A percentile compares a stretch with the other conserved stretches of the same genome.
Evolutionary conservation across 2,888 invertebrate genomes (phyloP).

Genomic region (Oligia strigilis): DNA sequence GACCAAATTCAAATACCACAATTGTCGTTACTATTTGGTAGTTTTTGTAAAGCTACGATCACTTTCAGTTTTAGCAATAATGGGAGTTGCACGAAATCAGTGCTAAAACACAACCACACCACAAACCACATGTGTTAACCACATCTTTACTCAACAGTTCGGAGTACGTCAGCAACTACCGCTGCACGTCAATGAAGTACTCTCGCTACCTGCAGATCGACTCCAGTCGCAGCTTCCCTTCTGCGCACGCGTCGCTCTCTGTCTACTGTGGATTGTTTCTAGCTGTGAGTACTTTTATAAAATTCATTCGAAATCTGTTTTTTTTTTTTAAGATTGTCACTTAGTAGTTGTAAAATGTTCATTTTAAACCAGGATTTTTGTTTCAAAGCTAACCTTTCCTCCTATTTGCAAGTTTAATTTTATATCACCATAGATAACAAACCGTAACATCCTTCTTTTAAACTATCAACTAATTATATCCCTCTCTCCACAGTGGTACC

Average conservation of each 20-base stretch:
- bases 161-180: conserved; percentile 91
- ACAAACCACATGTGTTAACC: too few species aligned
- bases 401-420: too few species aligned
- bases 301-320: too few species aligned
- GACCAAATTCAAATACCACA: neutral
- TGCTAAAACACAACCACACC: too few species aligned
- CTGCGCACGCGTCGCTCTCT: conserved; percentile 94
- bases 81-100: neutral
- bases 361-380: too few species aligned
- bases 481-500: conserved; percentile 90
- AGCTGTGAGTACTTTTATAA: conserved; percentile 87
- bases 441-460: too few species aligned
- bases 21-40: neutral
- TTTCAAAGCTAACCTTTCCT: too few species aligned
- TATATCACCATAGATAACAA: too few species aligned
- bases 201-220: conserved; percentile 91
- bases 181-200: conserved; percentile 91
- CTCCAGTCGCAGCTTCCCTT: conserved; percentile 93
- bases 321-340: too few species aligned
- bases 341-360: too few species aligned
- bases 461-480: neutral
- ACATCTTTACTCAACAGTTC: conserved; percentile 78
- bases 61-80: too few species aligned
- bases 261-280: conserved; percentile 92
- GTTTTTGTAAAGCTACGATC: too few species aligned